phyloP scores from a whole-genome alignment of 2,888 invertebrate genomes.

The Drosophila paucipuncta region DNA sequence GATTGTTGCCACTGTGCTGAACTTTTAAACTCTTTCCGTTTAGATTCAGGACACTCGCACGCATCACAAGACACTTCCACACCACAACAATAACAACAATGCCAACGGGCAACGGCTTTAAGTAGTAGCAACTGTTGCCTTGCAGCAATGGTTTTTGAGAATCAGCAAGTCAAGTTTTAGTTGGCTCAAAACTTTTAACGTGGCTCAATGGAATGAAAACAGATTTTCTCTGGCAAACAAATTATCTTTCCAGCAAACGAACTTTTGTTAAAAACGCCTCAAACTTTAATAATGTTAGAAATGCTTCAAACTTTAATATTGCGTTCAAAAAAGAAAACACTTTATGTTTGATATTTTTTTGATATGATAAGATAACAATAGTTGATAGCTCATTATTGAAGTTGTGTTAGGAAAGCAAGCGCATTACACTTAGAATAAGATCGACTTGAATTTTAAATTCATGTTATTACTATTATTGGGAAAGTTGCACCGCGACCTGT shows the following conservation, averaged over 20 bases:
- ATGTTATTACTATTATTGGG: background rate
- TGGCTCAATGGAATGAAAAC: slow-evolving; percentile 10
- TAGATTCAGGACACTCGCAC: slow-evolving; percentile 33
- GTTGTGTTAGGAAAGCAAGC: background rate
- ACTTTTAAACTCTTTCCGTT: slow-evolving; percentile 77
- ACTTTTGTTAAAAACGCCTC: background rate
- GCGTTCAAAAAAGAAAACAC: background rate
- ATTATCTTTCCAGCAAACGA: background rate
- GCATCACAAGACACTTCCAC: slow-evolving; percentile 25
- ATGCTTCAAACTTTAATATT: background rate
- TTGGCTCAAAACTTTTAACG: slow-evolving; percentile 36
- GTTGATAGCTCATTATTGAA: background rate
- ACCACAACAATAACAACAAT: slow-evolving; percentile 16
- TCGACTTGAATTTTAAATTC: background rate
- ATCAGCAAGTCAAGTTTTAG: slow-evolving; percentile 29
- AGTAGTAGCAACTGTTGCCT: slow-evolving; percentile 33
- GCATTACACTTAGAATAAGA: background rate
- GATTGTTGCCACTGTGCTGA: slow-evolving; percentile 60
- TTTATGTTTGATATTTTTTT: background rate
- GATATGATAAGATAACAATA: background rate
- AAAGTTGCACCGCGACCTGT: no score
- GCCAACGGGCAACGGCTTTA: slow-evolving; percentile 14
- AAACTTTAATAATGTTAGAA: background rate
- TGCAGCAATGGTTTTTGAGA: slow-evolving; percentile 28
- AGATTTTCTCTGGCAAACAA: background rate